Evolutionary conservation across 1,140 invertebrate species (phyloP).

Genomic region (Zelostemma sp.): DNA sequence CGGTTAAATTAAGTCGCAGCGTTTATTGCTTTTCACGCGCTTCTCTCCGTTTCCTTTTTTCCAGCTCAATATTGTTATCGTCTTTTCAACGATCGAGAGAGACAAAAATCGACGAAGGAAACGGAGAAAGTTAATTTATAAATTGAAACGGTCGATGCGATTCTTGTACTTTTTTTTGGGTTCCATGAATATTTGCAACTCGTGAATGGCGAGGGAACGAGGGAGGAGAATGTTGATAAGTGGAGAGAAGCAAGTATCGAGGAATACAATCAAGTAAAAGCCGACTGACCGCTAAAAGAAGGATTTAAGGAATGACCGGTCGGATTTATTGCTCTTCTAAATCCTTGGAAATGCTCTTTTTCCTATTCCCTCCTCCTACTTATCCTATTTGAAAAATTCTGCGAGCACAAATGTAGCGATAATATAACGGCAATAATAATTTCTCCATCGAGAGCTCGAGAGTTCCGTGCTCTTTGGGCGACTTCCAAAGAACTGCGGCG

Average conservation of each 20-base stretch:
- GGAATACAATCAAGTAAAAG: conserved; percentile 63
- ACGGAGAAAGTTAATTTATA: neutral
- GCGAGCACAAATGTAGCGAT: neutral
- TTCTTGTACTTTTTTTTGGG: too few relatives aligned
- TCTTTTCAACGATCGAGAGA: too few relatives aligned
- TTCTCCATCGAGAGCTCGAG: neutral
- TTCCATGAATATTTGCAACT: neutral
- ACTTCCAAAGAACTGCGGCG: neutral
- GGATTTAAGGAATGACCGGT: conserved; percentile 54
- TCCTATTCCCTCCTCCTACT: conserved; percentile 17
- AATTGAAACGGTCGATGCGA: too few relatives aligned
- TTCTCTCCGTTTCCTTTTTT: neutral
- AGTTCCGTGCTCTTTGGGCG: neutral
- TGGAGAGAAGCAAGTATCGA: conserved; percentile 34
- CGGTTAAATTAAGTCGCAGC: neutral
- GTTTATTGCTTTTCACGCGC: neutral
- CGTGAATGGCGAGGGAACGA: neutral
- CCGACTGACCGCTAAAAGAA: conserved; percentile 44
- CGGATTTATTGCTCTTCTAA: conserved; percentile 63
- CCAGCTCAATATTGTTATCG: too few relatives aligned
- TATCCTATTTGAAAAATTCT: neutral
- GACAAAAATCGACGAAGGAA: neutral
- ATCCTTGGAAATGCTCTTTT: conserved; percentile 34
- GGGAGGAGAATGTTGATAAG: neutral
- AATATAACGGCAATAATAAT: conserved; percentile 2